These are phyloP conservation scores for Parapristionchus giblindavisi DNA, from an alignment of 2,888 invertebrate genomes.

Conservation along the genomic window DNA sequence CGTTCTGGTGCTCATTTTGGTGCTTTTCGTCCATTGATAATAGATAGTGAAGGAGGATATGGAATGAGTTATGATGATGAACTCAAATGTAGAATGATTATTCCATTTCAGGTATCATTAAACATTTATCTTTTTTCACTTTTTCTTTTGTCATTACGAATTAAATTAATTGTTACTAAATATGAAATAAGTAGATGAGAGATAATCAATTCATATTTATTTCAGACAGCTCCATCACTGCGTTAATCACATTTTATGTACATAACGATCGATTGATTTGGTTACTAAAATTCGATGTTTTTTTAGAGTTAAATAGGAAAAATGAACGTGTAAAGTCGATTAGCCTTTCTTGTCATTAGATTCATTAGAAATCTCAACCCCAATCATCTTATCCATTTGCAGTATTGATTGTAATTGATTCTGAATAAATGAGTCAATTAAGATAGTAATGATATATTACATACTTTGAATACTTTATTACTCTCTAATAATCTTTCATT, in stretches of 20 bases:
- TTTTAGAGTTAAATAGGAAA: background rate
- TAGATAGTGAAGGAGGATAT: slow-evolving; percentile 34
- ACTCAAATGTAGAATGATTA: slow-evolving; percentile 21
- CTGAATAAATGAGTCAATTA: slow-evolving; percentile 40
- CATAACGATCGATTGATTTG: background rate
- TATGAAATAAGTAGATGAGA: background rate
- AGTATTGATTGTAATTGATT: slow-evolving; percentile 65
- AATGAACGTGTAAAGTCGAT: slow-evolving; percentile 15
- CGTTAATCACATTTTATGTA: background rate
- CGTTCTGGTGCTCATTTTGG: slow-evolving; percentile 21
- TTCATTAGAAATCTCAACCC: slow-evolving; percentile 15
- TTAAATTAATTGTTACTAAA: too few species aligned
- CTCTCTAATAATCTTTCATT: slow-evolving; percentile 62
- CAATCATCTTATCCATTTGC: slow-evolving; percentile 61
- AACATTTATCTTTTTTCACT: too few species aligned
- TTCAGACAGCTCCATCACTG: slow-evolving; percentile 25
- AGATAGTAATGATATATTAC: background rate
- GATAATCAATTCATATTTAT: background rate
- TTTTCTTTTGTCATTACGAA: too few species aligned
- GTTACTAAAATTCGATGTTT: background rate
- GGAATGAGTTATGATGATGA: slow-evolving; percentile 35
- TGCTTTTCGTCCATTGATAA: slow-evolving; percentile 25
- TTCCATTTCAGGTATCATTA: slow-evolving; percentile 32
- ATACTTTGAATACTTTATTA: slow-evolving; percentile 60
- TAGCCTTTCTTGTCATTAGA: slow-evolving; percentile 21